Evolutionary conservation across 2,113 vertebrate species (phyloP), one percentile per base, ranked within the genome.

Genomic region (Azemiops feae): DNA sequence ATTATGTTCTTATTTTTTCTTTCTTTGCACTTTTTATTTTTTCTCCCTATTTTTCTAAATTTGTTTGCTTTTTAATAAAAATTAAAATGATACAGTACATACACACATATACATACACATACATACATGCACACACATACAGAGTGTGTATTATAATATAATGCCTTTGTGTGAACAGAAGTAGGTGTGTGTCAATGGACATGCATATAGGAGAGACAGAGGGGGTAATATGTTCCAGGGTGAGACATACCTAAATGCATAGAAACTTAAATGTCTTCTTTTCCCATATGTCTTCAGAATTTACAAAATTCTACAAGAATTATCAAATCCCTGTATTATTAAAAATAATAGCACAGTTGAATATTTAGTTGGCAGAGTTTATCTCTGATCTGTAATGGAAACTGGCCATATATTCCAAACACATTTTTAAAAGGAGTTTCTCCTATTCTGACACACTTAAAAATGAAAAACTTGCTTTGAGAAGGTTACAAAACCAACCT

Each of bases 401-500:
- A n/a, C 12, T 69, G 30, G 30, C 30, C 30, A n/a, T n/a, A 69
- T 30, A 69, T 39, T 39, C 34, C 69, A 81, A 81, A 22, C 6
- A 81, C 34, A 81, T 34, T 81, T 81, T 20, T 9, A 39, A 22
- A 81, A 81, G 18, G 18, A 64, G 27, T 30, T 64, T 39, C 34
- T 90, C 91, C 3, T 0, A 87, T 81, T 52, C 88, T 95, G 93
- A 89, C 93, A 81, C 50, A 50, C 25, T 87, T 86, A 94, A 95
- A 95, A 94, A 93, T 89, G 85, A 12, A 34, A 34, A 47, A 27
- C 23, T 22, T 43, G 74, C 88, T 87, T 34, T 57, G 64, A 94
- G 22, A 85, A 60, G 60, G 95, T 92, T 95, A 96, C 90, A 94
- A 92, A 74, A 91, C 0, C 93, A 34, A 54, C 94, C 93, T 97